Evolutionary conservation across 2,797 vertebrate genomes (phyloP).

Genomic region (Channa striata): DNA sequence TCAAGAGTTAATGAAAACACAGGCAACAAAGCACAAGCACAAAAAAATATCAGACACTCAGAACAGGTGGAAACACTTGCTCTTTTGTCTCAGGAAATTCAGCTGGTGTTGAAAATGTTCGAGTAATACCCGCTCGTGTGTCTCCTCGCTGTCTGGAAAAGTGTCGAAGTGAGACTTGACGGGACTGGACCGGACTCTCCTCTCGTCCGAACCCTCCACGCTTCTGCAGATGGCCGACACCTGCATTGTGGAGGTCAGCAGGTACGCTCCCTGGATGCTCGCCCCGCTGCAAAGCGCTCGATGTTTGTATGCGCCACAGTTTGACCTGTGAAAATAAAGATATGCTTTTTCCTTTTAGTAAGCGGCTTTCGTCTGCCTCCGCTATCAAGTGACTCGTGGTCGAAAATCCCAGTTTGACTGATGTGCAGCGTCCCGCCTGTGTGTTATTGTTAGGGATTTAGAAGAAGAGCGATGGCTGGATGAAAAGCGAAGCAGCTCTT

Average conservation of each 20-base stretch:
- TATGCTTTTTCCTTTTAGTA: not conserved
- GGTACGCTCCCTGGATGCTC: not conserved
- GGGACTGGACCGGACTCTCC: too few relatives aligned
- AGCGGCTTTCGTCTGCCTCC: slow-evolving; percentile 14
- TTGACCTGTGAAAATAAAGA: slow-evolving; percentile 58
- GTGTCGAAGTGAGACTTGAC: too few relatives aligned
- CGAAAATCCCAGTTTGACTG: slow-evolving; percentile 36
- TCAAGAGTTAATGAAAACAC: too few relatives aligned
- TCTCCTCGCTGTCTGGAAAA: too few relatives aligned
- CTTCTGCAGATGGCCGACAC: too few relatives aligned
- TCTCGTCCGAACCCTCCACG: too few relatives aligned
- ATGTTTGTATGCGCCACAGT: not conserved
- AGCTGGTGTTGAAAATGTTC: too few relatives aligned
- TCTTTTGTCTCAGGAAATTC: too few relatives aligned
- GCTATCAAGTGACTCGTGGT: not conserved
- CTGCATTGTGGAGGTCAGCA: not conserved
- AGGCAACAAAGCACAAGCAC: too few relatives aligned
- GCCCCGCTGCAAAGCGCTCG: not conserved
- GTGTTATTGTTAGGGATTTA: slow-evolving; percentile 66
- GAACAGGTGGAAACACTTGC: too few relatives aligned
- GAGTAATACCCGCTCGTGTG: too few relatives aligned
- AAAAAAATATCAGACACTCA: too few relatives aligned
- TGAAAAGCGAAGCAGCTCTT: slow-evolving; percentile 27
- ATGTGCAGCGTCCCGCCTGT: slow-evolving; percentile 9
- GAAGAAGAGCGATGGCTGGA: slow-evolving; percentile 12